Conservation (phyloP, 2,797 vertebrate species). For the Chrosomus eos region DNA sequence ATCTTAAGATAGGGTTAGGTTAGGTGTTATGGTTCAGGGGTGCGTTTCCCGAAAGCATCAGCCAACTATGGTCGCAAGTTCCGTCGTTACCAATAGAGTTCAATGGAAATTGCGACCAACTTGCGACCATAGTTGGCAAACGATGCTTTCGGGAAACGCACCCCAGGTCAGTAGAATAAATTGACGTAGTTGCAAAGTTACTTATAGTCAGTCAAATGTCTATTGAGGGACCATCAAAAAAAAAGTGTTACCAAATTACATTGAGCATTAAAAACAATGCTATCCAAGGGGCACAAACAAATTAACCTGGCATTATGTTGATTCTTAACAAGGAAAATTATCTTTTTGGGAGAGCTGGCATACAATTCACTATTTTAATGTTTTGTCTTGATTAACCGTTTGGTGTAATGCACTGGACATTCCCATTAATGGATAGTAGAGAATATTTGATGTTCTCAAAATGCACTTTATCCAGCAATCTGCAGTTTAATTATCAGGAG, state of each 20-base stretch:
- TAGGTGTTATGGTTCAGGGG: not conserved
- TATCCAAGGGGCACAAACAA: slow-evolving; percentile 24
- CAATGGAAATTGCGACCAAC: too few species aligned
- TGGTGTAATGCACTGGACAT: slow-evolving; percentile 16
- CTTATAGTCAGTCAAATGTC: not conserved
- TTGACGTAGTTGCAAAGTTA: not conserved
- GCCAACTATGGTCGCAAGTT: too few species aligned
- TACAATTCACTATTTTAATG: not conserved
- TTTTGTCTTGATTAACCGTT: slow-evolving; percentile 13
- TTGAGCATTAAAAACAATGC: slow-evolving; percentile 5
- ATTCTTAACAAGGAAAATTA: not conserved
- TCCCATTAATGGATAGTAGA: slow-evolving; percentile 18
- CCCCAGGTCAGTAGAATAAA: not conserved
- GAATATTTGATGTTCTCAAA: slow-evolving; percentile 25
- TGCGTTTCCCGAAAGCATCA: too few species aligned
- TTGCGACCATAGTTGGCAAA: too few species aligned
- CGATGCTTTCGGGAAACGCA: too few species aligned
- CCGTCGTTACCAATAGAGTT: too few species aligned
- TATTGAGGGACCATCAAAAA: not conserved
- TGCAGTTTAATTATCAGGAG: slow-evolving; percentile 21
- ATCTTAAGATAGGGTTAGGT: not conserved
- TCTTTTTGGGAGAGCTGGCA: not conserved
- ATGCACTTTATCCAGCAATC: slow-evolving; percentile 30
- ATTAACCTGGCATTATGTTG: not conserved
- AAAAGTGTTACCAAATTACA: slow-evolving; percentile 2